phyloP scores from a whole-genome alignment of 2,888 invertebrate genomes.

The Blastobasis adustella region DNA sequence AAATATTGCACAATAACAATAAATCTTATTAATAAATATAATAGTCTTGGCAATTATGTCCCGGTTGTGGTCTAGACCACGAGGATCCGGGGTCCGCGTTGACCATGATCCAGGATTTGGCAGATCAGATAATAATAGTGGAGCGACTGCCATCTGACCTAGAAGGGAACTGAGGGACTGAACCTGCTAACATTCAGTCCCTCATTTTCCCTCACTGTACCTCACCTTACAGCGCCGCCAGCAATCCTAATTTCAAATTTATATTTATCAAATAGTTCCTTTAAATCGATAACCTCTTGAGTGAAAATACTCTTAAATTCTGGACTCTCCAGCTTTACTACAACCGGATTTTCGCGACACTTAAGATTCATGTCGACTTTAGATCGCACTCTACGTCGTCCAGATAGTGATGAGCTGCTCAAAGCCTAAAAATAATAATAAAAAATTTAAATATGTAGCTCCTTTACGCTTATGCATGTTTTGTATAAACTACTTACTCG shows the following conservation, averaged over 20 bases:
- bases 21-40: too few relatives aligned
- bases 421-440: slow-evolving; percentile 20
- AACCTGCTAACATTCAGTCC: too few relatives aligned
- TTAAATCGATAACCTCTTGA: slow-evolving; percentile 83
- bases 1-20: slow-evolving; percentile 12
- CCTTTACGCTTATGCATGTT: neutral
- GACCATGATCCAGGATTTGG: too few relatives aligned
- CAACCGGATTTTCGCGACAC: slow-evolving; percentile 76
- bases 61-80: too few relatives aligned
- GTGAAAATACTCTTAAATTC: slow-evolving; percentile 88
- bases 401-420: slow-evolving; percentile 16
- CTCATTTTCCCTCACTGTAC: neutral
- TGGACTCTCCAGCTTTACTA: slow-evolving; percentile 80
- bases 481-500: slow-evolving; percentile 8
- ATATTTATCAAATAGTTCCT: slow-evolving; percentile 85
- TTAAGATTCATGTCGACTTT: slow-evolving; percentile 50
- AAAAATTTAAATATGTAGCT: neutral
- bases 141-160: too few relatives aligned
- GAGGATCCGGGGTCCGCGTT: too few relatives aligned
- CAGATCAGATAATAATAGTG: too few relatives aligned
- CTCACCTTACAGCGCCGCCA: slow-evolving; percentile 94
- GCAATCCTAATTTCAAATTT: slow-evolving; percentile 93
- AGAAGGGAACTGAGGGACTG: too few relatives aligned
- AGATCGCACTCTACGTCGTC: slow-evolving; percentile 31
- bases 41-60: too few relatives aligned